Conservation (phyloP, 2,797 vertebrate species). For the Poecilia velifera region DNA sequence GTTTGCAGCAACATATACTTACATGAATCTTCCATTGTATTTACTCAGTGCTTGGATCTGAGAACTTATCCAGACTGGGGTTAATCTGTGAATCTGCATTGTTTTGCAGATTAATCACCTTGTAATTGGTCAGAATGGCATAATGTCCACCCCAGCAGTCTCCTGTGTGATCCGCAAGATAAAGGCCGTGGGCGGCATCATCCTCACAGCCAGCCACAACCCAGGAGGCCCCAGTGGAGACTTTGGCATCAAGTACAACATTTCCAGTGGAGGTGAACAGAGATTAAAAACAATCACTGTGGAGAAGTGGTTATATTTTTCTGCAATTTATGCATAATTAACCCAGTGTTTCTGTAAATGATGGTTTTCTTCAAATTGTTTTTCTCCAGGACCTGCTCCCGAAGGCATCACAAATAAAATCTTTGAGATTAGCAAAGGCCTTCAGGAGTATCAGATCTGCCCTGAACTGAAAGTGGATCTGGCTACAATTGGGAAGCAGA, state of each 20-base stretch:
- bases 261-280: constrained; percentile 90
- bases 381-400: constrained; percentile 90
- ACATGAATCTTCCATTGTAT: not conserved
- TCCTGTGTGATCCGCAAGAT: constrained; percentile 97
- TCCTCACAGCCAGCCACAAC: constrained; percentile 97
- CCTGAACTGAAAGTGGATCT: constrained; percentile 94
- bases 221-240: constrained; percentile 95
- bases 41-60: not conserved
- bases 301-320: not conserved
- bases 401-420: constrained; percentile 96
- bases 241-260: constrained; percentile 99
- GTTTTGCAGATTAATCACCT: constrained; percentile 87
- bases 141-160: constrained; percentile 96
- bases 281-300: not conserved
- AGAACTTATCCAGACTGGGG: not conserved
- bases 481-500: constrained; percentile 90
- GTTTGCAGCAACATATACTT: not conserved
- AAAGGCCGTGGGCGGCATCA: constrained; percentile 96
- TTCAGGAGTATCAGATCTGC: constrained; percentile 95
- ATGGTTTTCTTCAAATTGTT: not conserved
- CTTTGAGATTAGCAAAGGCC: constrained; percentile 93
- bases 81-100: not conserved
- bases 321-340: not conserved
- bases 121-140: constrained; percentile 96
- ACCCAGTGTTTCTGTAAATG: not conserved